phyloP scores from a whole-genome alignment of 2,113 vertebrate genomes.

The Dicentrarchus labrax region DNA sequence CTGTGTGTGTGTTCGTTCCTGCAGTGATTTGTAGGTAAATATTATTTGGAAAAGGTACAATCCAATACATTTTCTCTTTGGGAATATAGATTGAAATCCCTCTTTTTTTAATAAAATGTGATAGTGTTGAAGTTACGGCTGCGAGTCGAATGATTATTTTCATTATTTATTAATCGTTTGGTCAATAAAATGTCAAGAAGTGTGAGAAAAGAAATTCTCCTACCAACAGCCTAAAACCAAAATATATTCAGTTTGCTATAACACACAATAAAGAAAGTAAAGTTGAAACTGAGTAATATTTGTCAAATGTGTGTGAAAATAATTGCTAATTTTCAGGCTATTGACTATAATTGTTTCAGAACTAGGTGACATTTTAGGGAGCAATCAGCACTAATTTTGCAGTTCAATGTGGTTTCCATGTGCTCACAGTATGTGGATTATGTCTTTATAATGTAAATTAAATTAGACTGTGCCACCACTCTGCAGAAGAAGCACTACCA shows the following conservation, averaged over 20 bases:
- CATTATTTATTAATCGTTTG: background rate
- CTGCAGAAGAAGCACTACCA: background rate
- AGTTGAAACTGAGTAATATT: background rate
- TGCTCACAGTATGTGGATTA: background rate
- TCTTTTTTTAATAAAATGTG: background rate
- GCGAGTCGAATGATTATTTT: background rate
- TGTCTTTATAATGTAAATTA: background rate
- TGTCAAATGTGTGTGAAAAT: background rate
- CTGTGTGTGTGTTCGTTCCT: background rate
- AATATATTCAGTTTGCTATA: background rate
- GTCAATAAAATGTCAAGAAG: background rate
- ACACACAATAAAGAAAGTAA: background rate
- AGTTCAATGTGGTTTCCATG: background rate
- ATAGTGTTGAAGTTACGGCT: background rate
- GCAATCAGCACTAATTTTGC: background rate
- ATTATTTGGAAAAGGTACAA: background rate
- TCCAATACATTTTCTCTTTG: background rate
- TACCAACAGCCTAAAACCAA: background rate
- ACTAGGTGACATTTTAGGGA: background rate
- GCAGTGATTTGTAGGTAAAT: background rate
- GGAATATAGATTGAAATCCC: background rate
- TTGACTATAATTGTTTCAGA: background rate
- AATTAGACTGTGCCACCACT: background rate
- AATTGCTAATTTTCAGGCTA: background rate
- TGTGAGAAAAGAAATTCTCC: no score